Conservation (phyloP, 2,113 vertebrate genomes). For the Antidorcas marsupialis region DNA sequence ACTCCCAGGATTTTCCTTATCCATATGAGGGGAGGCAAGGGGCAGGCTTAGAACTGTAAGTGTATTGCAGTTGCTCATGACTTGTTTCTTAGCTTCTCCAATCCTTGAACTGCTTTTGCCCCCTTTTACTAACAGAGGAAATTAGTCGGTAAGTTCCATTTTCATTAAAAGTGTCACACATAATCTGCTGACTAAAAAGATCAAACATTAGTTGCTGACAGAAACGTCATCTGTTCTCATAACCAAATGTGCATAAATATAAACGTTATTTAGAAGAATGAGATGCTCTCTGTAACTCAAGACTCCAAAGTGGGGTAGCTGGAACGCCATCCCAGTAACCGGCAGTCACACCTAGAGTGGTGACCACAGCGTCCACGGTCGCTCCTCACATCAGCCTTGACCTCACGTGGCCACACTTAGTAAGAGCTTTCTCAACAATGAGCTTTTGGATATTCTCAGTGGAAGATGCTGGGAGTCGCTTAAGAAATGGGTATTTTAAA, state of each 20-base stretch:
- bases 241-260: not conserved
- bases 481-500: not conserved
- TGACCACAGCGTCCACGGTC: fast-evolving
- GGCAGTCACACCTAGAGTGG: not conserved
- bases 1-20: not conserved
- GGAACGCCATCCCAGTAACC: not conserved
- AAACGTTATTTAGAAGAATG: not conserved
- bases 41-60: not conserved
- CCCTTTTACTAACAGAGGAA: not conserved
- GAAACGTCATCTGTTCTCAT: not conserved
- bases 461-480: not conserved
- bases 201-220: not conserved
- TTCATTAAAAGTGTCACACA: not conserved
- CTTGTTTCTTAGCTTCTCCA: not conserved
- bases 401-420: not conserved
- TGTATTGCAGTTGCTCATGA: not conserved
- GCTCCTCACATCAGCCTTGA: not conserved
- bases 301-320: not conserved
- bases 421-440: not conserved
- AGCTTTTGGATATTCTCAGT: not conserved
- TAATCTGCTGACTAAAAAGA: not conserved
- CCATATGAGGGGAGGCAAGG: not conserved
- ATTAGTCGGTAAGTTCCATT: not conserved
- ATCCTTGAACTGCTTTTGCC: not conserved
- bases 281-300: not conserved